These are phyloP conservation scores for Procavia capensis DNA, from an alignment of 2,113 vertebrate genomes.

Conservation along the genomic window DNA sequence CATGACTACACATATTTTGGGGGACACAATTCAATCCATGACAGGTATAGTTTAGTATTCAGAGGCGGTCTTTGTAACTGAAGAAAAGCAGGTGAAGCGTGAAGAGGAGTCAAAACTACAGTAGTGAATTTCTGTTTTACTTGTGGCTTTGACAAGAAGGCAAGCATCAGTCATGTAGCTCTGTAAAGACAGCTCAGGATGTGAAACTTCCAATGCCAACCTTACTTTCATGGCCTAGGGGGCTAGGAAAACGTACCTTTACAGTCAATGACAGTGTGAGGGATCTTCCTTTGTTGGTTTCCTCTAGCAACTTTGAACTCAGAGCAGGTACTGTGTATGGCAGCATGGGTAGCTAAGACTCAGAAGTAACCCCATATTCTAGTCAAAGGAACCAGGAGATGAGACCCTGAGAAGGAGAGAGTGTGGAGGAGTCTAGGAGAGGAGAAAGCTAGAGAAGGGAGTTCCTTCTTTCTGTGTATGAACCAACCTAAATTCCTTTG, in stretches of 20 bases:
- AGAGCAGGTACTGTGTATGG: background rate
- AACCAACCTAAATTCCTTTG: background rate
- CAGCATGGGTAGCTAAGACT: background rate
- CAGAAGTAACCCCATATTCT: background rate
- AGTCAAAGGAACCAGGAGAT: background rate
- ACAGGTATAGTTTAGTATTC: too few species aligned
- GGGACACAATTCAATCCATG: too few species aligned
- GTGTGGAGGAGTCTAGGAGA: background rate
- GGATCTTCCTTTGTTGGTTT: background rate
- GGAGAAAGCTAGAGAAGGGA: background rate
- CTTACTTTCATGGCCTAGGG: background rate
- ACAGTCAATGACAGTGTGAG: background rate
- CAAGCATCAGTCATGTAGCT: background rate
- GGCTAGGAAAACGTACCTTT: background rate
- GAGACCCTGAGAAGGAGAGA: background rate
- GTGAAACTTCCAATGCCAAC: background rate
- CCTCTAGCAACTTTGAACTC: background rate
- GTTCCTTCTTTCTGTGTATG: background rate
- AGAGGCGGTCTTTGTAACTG: too few species aligned
- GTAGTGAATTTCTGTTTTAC: background rate
- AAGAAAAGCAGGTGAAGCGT: background rate
- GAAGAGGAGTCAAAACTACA: background rate
- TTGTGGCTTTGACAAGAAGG: background rate
- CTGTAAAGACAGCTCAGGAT: background rate
- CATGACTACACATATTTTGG: too few species aligned